phyloP scores from a whole-genome alignment of 1,140 invertebrate species.

The Episyrphus balteatus region DNA sequence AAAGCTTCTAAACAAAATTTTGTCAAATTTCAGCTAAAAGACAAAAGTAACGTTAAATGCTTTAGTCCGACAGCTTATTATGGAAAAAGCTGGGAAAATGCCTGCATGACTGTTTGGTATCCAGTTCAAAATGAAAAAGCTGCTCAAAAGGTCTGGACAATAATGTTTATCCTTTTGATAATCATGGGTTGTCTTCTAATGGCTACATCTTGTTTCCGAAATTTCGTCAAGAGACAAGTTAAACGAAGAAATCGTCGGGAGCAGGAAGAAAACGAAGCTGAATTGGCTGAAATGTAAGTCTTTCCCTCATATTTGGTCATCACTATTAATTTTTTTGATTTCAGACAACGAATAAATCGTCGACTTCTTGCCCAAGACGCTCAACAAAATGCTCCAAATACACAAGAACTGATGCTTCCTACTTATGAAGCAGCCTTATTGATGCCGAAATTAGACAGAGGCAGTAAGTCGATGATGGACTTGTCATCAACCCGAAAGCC shows the following conservation, averaged over 20 bases:
- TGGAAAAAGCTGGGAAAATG: slow-evolving; percentile 51
- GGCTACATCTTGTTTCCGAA: slow-evolving; percentile 20
- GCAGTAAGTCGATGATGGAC: slow-evolving; percentile 46
- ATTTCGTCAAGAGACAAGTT: slow-evolving; percentile 38
- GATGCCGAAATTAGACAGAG: slow-evolving; percentile 50
- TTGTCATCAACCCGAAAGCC: slow-evolving; percentile 10
- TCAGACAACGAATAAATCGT: slow-evolving; percentile 40
- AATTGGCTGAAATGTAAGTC: slow-evolving; percentile 47
- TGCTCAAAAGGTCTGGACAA: slow-evolving; percentile 46
- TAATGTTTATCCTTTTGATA: slow-evolving; percentile 39
- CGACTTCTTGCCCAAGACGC: slow-evolving; percentile 46
- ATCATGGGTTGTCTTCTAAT: slow-evolving; percentile 6
- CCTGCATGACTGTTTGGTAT: slow-evolving; percentile 51
- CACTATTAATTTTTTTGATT: background rate
- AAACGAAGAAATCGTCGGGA: slow-evolving; percentile 17
- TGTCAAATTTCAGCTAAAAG: slow-evolving; percentile 28
- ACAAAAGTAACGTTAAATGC: slow-evolving; percentile 39
- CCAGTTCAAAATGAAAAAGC: slow-evolving; percentile 27
- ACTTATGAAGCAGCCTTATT: slow-evolving; percentile 61
- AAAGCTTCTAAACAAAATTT: background rate
- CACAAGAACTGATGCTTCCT: slow-evolving; percentile 53
- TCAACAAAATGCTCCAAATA: slow-evolving; percentile 41
- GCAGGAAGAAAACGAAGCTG: slow-evolving; percentile 34
- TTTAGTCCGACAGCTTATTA: slow-evolving; percentile 47
- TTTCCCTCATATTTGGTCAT: background rate